phyloP scores from a whole-genome alignment of 2,113 vertebrate species.

The Psilopogon haemacephalus region DNA sequence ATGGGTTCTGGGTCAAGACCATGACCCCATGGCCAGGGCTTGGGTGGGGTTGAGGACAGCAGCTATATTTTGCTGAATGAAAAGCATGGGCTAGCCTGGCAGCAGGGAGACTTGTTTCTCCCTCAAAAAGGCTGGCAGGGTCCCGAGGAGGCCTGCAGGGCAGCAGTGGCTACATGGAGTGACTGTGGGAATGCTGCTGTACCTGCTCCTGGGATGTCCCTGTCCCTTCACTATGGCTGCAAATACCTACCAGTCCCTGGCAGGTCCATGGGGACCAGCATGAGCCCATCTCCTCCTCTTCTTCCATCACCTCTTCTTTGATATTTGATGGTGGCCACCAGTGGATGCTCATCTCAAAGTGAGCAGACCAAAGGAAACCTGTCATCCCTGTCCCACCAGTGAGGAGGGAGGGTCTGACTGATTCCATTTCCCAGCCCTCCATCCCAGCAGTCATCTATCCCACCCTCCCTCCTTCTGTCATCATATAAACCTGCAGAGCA shows the following conservation, averaged over 20 bases:
- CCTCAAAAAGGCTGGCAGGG: neutral
- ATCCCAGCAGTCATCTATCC: neutral
- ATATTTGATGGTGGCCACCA: neutral
- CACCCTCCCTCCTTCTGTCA: neutral
- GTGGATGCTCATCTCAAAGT: neutral
- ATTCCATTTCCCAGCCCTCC: neutral
- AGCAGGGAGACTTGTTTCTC: accelerated
- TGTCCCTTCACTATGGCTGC: accelerated
- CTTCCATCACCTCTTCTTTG: neutral
- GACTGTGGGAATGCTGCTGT: neutral
- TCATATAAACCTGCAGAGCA: neutral
- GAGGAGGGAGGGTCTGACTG: neutral
- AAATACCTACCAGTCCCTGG: too few species aligned
- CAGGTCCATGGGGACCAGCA: accelerated
- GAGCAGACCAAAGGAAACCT: accelerated
- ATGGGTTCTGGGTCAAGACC: neutral
- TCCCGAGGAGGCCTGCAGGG: neutral
- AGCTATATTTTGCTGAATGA: neutral
- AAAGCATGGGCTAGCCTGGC: neutral
- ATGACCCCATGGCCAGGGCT: neutral
- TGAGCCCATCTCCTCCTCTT: neutral
- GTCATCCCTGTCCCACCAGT: accelerated
- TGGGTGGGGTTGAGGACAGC: accelerated
- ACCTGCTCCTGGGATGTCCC: neutral
- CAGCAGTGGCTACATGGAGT: neutral